Evolutionary conservation across 2,797 vertebrate species (phyloP).

Genomic region (Arnoldichthys spilopterus): DNA sequence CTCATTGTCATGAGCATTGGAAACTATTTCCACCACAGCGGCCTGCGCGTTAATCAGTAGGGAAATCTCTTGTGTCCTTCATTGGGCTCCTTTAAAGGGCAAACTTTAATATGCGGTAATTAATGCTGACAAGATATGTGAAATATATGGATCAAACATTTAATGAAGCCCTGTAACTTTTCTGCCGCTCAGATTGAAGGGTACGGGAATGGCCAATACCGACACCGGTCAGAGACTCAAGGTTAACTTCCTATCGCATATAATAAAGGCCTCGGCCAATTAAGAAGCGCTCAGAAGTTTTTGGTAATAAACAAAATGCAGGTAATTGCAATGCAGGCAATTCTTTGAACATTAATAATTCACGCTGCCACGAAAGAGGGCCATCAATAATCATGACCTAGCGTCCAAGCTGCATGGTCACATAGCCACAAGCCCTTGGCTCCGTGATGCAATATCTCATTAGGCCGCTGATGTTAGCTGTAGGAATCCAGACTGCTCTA

Average conservation of each 20-base stretch:
- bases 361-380: conserved; percentile 22
- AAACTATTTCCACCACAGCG: conserved; percentile 40
- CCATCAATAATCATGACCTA: conserved; percentile 46
- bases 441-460: conserved; percentile 52
- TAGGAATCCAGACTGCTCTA: conserved; percentile 45
- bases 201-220: conserved; percentile 34
- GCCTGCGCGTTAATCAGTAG: conserved; percentile 43
- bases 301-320: conserved; percentile 21
- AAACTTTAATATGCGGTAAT: conserved; percentile 61
- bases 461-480: conserved; percentile 52
- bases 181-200: conserved; percentile 53
- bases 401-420: conserved; percentile 15
- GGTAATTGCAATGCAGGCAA: conserved; percentile 30
- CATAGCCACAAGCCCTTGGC: conserved; percentile 6
- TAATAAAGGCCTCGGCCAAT: neutral
- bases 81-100: conserved; percentile 58
- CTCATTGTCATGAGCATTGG: conserved; percentile 38
- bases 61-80: conserved; percentile 54
- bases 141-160: conserved; percentile 61
- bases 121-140: conserved; percentile 59
- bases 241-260: neutral
- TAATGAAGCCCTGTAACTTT: conserved; percentile 51
- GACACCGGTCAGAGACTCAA: neutral
- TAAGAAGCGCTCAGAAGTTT: conserved; percentile 14
- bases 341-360: conserved; percentile 43